phyloP scores from a whole-genome alignment of 2,797 vertebrate species.

The Manis javanica region DNA sequence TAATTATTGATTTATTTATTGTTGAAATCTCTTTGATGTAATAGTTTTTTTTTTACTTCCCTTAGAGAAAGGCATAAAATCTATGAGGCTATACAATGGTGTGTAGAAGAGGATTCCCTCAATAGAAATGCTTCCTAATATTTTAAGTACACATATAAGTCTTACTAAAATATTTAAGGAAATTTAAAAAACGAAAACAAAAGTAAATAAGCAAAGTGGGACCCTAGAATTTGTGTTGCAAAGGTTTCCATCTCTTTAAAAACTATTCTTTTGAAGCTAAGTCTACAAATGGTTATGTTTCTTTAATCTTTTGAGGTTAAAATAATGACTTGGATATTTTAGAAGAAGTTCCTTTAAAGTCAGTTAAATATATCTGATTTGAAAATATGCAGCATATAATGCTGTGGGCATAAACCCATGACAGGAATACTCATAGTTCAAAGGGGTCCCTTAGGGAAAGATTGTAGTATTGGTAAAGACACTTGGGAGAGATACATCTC shows the following conservation, averaged over 20 bases:
- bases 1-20: constrained; percentile 31
- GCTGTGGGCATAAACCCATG: neutral
- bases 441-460: neutral
- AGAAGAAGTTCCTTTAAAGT: neutral
- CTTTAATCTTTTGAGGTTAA: neutral
- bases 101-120: neutral
- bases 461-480: neutral
- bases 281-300: neutral
- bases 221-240: neutral
- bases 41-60: neutral
- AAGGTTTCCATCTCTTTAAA: neutral
- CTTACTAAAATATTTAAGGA: constrained; percentile 1
- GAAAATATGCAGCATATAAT: neutral
- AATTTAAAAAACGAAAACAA: neutral
- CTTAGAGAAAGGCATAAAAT: neutral
- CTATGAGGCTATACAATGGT: neutral
- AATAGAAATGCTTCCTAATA: neutral
- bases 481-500: neutral
- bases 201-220: neutral
- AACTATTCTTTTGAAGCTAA: neutral
- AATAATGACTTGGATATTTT: neutral
- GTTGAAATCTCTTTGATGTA: neutral
- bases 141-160: neutral
- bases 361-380: neutral
- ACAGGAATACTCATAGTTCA: neutral